A percentile compares a stretch with the other conserved stretches of the same genome.
Evolutionary conservation across 2,113 vertebrate species (phyloP).

Genomic region (Morone saxatilis): DNA sequence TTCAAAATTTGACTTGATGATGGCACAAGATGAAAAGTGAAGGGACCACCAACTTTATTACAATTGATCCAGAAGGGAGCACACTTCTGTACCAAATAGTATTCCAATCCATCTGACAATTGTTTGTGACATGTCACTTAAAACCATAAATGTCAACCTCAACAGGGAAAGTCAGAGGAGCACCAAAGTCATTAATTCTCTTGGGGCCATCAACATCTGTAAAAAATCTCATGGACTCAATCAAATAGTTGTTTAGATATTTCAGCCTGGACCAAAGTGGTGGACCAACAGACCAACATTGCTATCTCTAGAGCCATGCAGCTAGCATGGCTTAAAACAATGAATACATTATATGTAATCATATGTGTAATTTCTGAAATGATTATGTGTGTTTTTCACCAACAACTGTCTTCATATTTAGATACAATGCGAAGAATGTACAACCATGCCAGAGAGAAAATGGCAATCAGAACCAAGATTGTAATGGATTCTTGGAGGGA

Average conservation of each 20-base stretch:
- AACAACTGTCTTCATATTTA: constrained; percentile 37
- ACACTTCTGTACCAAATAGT: neutral
- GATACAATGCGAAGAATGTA: constrained; percentile 66
- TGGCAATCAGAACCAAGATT: neutral
- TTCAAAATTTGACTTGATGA: neutral
- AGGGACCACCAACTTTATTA: no score
- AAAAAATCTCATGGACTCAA: neutral
- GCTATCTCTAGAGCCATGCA: neutral
- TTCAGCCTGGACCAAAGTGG: neutral
- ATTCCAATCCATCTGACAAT: neutral
- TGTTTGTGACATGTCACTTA: neutral
- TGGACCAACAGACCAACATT: neutral
- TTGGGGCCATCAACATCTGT: neutral
- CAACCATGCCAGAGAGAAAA: constrained; percentile 5
- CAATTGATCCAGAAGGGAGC: neutral
- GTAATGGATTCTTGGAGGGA: constrained; percentile 81
- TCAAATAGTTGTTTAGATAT: neutral
- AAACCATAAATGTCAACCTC: neutral
- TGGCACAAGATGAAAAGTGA: neutral
- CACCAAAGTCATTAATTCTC: neutral
- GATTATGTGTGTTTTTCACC: neutral
- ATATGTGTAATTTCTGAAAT: neutral
- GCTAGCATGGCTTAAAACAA: neutral
- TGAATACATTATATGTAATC: no score
- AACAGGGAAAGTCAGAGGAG: neutral